Evolutionary conservation across 2,888 invertebrate species (phyloP).

Genomic region (Lithophane semibrunnea): DNA sequence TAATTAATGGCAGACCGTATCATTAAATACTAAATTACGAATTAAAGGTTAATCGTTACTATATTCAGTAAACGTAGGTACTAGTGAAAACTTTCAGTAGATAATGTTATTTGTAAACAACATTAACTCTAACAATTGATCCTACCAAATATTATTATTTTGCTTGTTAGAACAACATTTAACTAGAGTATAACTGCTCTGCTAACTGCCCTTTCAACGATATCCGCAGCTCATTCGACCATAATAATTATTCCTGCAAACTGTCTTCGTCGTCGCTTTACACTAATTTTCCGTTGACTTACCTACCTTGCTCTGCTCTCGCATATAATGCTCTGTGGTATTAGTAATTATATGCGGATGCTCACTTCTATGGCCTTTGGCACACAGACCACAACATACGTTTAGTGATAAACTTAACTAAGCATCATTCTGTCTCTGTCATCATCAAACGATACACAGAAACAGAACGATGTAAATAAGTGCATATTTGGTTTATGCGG

Average conservation of each 20-base stretch:
- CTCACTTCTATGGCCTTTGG: background rate
- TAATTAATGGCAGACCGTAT: constrained; percentile 14
- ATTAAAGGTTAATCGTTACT: background rate
- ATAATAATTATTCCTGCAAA: background rate
- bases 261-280: background rate
- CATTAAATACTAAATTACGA: background rate
- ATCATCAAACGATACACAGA: background rate
- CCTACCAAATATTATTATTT: background rate
- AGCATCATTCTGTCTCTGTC: background rate
- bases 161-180: background rate
- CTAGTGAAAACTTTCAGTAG: background rate
- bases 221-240: background rate
- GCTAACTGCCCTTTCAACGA: background rate
- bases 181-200: no score
- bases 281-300: background rate
- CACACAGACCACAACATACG: background rate
- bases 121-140: background rate
- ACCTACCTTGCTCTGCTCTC: background rate
- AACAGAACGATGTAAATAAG: background rate
- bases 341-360: background rate
- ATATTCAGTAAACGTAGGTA: background rate
- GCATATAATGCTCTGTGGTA: background rate
- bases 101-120: background rate
- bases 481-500: background rate
- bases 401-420: background rate